phyloP scores from a whole-genome alignment of 1,140 invertebrate species.

The Scaptomyza graminum region DNA sequence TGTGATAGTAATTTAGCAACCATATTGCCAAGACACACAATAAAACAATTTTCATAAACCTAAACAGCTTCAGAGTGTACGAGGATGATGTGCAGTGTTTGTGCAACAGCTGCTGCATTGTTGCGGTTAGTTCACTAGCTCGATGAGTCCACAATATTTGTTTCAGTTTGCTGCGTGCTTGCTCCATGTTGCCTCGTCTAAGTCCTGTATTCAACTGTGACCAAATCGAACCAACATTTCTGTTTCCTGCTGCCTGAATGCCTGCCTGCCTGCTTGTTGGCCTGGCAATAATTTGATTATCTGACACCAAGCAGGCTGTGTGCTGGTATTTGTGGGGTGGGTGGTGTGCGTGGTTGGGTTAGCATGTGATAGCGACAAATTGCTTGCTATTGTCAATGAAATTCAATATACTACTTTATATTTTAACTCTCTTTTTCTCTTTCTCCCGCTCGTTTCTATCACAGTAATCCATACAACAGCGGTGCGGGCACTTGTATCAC shows the following conservation, averaged over 20 bases:
- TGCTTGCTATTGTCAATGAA: slow-evolving; percentile 56
- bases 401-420: slow-evolving; percentile 45
- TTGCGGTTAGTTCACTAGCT: slow-evolving; percentile 4
- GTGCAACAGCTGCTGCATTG: slow-evolving; percentile 25
- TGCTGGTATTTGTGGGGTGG: not conserved
- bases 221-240: slow-evolving; percentile 8
- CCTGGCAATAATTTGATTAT: slow-evolving; percentile 79
- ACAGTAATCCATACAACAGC: slow-evolving; percentile 82
- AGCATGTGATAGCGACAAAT: slow-evolving; percentile 72
- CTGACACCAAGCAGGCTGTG: slow-evolving; percentile 52
- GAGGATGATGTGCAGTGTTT: not conserved
- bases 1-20: slow-evolving; percentile 45
- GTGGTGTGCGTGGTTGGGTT: slow-evolving; percentile 37
- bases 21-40: slow-evolving; percentile 13
- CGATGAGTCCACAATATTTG: slow-evolving; percentile 47
- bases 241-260: slow-evolving; percentile 11
- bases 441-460: slow-evolving; percentile 9
- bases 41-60: slow-evolving; percentile 20
- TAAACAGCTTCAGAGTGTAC: slow-evolving; percentile 6
- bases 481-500: slow-evolving; percentile 93
- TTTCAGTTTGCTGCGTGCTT: slow-evolving; percentile 34
- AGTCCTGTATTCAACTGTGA: slow-evolving; percentile 33
- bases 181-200: slow-evolving; percentile 50
- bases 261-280: slow-evolving; percentile 34
- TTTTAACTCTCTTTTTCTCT: not conserved